Evolutionary conservation across 2,888 invertebrate species (phyloP).

Genomic region (Pycnomerus fuliginosus): DNA sequence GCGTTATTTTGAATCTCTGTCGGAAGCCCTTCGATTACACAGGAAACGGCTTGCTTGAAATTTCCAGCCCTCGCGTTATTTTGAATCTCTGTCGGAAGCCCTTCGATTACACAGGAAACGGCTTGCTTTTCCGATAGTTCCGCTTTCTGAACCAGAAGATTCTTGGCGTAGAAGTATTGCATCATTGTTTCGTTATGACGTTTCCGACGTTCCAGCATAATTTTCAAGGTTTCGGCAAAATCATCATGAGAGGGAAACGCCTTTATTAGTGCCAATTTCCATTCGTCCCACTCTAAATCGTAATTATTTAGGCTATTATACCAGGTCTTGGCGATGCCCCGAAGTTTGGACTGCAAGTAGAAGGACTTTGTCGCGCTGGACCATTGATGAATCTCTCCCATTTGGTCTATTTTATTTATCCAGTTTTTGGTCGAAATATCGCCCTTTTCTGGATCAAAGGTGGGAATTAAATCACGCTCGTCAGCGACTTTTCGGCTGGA

Average conservation of each 20-base stretch:
- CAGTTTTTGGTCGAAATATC: background rate
- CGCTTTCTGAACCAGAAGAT: slow-evolving; percentile 15
- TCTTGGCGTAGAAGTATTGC: slow-evolving; percentile 19
- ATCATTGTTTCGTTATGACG: slow-evolving; percentile 14
- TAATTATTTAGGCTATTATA: background rate
- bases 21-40: slow-evolving; percentile 20
- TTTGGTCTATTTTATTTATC: background rate
- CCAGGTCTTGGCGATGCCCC: background rate
- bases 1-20: slow-evolving; percentile 8
- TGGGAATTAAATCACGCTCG: background rate
- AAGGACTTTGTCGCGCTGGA: background rate
- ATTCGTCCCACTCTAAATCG: background rate
- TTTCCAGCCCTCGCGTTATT: slow-evolving; percentile 20
- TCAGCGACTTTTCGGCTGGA: background rate
- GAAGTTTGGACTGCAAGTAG: background rate
- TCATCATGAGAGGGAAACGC: background rate
- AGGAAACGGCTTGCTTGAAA: slow-evolving; percentile 19
- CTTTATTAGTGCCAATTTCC: background rate
- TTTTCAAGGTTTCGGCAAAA: background rate
- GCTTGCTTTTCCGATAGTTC: slow-evolving; percentile 9
- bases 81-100: slow-evolving; percentile 8
- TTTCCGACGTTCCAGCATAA: slow-evolving; percentile 6
- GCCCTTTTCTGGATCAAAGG: background rate
- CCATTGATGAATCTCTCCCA: background rate
- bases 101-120: slow-evolving; percentile 21